Evolutionary conservation across 2,113 vertebrate species (phyloP).

Genomic region (Alectura lathami): DNA sequence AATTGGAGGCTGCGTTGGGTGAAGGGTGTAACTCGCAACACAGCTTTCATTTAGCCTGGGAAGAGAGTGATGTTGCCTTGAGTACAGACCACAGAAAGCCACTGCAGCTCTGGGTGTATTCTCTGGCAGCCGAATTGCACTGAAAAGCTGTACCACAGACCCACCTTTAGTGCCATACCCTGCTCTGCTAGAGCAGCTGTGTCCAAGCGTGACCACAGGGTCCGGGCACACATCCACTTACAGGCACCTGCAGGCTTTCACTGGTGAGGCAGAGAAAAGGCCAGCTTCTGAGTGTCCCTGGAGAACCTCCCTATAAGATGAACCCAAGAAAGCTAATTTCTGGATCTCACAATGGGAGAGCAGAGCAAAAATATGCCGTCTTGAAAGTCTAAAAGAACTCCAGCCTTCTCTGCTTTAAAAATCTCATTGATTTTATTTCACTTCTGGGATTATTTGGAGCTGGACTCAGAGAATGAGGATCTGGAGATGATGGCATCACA

Average conservation of each 20-base stretch:
- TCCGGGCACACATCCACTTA: too few relatives aligned
- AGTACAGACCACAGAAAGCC: neutral
- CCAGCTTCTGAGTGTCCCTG: too few relatives aligned
- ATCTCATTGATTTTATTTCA: fast-evolving
- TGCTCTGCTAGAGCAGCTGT: neutral
- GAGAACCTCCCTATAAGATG: too few relatives aligned
- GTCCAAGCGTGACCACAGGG: too few relatives aligned
- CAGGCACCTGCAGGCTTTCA: too few relatives aligned
- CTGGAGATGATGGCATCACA: neutral
- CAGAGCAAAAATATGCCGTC: neutral
- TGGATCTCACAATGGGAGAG: neutral
- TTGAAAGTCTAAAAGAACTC: neutral
- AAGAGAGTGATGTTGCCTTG: neutral
- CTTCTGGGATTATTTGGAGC: neutral
- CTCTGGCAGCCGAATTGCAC: fast-evolving
- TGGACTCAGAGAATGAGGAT: neutral
- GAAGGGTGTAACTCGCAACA: neutral
- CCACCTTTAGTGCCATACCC: neutral
- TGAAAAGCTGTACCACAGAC: neutral
- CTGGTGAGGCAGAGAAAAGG: too few relatives aligned
- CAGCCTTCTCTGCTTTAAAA: neutral
- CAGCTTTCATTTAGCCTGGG: neutral
- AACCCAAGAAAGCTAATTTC: neutral
- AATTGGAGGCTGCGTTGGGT: neutral
- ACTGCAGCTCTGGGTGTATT: neutral